phyloP scores from a whole-genome alignment of 2,797 vertebrate genomes.

The Enteromius fasciolatus region DNA sequence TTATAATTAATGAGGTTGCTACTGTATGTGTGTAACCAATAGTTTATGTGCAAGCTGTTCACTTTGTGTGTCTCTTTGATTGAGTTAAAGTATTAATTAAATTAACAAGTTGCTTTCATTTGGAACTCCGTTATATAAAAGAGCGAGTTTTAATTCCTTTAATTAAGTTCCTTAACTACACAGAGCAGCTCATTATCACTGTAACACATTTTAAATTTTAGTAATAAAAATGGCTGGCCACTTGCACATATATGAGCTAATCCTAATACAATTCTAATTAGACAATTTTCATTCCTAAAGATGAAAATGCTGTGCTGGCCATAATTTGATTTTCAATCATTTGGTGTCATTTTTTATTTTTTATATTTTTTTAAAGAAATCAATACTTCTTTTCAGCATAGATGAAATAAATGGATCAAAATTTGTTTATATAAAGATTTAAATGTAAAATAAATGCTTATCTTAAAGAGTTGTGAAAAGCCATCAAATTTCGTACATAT shows the following conservation, averaged over 20 bases:
- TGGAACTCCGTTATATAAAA: background rate
- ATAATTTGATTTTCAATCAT: background rate
- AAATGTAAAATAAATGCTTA: background rate
- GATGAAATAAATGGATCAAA: background rate
- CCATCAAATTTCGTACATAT: too few relatives aligned
- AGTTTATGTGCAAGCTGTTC: background rate
- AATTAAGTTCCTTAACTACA: background rate
- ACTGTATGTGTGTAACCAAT: conserved; percentile 1
- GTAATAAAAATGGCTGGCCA: background rate
- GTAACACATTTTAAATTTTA: background rate
- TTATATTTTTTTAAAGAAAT: background rate
- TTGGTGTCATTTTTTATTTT: background rate
- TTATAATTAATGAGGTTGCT: background rate
- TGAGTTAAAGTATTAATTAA: conserved; percentile 8
- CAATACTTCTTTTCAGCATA: background rate
- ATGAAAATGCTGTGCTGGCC: background rate
- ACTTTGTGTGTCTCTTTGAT: background rate
- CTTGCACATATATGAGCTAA: background rate
- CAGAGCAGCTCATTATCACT: background rate
- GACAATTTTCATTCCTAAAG: background rate
- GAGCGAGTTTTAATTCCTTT: conserved; percentile 4
- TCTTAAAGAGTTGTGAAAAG: background rate
- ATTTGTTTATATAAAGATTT: background rate
- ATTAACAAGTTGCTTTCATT: background rate
- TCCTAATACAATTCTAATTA: background rate